These are phyloP conservation scores for Biston stratarius DNA, from an alignment of 2,888 invertebrate genomes.

Conservation along the genomic window DNA sequence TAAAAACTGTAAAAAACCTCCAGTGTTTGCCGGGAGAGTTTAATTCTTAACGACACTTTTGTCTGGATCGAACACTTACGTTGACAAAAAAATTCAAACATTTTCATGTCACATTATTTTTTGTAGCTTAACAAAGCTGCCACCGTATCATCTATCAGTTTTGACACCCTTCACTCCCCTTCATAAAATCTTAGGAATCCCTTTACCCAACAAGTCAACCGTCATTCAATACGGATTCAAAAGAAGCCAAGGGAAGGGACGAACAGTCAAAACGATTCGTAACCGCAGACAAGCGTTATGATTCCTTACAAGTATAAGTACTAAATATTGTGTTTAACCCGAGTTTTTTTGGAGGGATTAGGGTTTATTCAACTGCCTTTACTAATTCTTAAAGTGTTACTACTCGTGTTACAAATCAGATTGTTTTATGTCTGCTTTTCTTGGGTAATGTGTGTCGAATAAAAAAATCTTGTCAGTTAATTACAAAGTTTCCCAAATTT, in stretches of 20 bases:
- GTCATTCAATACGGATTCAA: conserved; percentile 36
- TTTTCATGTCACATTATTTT: not conserved
- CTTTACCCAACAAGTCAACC: conserved; percentile 19
- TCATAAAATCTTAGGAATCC: conserved; percentile 3
- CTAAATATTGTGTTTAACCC: not conserved
- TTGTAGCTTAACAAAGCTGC: not conserved
- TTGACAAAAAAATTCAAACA: too few relatives aligned
- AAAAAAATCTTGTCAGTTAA: too few relatives aligned
- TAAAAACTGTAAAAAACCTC: too few relatives aligned
- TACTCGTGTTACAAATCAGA: too few relatives aligned
- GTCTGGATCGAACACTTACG: too few relatives aligned
- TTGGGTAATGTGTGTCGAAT: not conserved
- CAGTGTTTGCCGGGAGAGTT: too few relatives aligned
- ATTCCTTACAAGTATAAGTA: not conserved
- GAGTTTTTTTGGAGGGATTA: conserved; percentile 7
- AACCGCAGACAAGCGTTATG: conserved; percentile 37
- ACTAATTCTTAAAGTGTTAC: conserved; percentile 7
- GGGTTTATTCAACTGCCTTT: conserved; percentile 13
- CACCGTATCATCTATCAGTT: not conserved
- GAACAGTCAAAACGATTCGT: conserved; percentile 43
- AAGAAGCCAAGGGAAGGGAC: conserved; percentile 45
- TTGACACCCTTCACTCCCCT: conserved; percentile 19
- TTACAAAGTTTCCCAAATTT: too few relatives aligned
- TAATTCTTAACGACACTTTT: too few relatives aligned
- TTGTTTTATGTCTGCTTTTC: not conserved